Evolutionary conservation across 2,888 invertebrate species (phyloP).

Genomic region (Eupsilia transversa): DNA sequence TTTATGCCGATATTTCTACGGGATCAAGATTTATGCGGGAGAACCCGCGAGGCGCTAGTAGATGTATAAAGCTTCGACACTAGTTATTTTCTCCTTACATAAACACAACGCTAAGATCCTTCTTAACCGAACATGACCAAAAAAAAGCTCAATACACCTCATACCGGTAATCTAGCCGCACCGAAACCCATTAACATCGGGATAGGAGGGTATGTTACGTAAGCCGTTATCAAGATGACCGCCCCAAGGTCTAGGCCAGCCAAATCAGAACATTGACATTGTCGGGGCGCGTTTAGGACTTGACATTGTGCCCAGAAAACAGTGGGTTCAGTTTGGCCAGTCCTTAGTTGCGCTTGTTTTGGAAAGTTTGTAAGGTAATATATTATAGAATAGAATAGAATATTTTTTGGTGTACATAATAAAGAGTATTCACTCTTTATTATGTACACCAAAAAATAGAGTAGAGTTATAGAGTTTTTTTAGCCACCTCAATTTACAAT

Average conservation of each 20-base stretch:
- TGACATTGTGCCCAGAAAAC: slow-evolving; percentile 67
- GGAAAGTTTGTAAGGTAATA: neutral
- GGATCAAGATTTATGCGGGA: too few species aligned
- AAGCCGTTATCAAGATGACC: slow-evolving; percentile 61
- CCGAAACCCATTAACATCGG: slow-evolving; percentile 32
- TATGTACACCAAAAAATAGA: too few species aligned
- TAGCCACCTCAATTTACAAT: too few species aligned
- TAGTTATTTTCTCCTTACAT: neutral
- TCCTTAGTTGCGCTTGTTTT: neutral
- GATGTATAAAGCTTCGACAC: neutral
- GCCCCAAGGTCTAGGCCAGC: slow-evolving; percentile 58
- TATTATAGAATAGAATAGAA: too few species aligned
- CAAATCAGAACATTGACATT: slow-evolving; percentile 71
- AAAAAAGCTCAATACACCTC: slow-evolving; percentile 15
- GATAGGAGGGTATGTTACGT: slow-evolving; percentile 40
- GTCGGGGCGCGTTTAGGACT: slow-evolving; percentile 63
- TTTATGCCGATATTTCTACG: too few species aligned
- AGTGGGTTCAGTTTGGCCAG: slow-evolving; percentile 28
- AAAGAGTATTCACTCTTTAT: too few species aligned
- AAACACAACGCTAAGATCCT: neutral
- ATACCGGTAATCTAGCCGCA: slow-evolving; percentile 35
- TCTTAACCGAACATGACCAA: slow-evolving; percentile 34
- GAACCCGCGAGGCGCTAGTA: too few species aligned
- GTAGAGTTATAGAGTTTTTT: too few species aligned
- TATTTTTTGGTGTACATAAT: too few species aligned